Evolutionary conservation across 2,797 vertebrate genomes (phyloP).

Genomic region (Poliocrania exsul): DNA sequence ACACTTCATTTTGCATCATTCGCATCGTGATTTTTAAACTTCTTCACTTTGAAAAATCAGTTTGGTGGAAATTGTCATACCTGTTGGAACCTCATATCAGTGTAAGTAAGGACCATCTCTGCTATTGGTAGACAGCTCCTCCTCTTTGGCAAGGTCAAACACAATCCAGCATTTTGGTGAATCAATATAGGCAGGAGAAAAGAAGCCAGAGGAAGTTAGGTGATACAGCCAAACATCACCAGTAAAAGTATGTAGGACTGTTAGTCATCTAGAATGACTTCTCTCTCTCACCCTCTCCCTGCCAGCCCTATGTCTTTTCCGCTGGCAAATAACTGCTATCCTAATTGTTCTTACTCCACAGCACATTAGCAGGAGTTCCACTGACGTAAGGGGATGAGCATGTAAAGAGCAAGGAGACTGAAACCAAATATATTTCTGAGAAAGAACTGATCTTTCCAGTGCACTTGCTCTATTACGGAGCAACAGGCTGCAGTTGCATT

Average conservation of each 20-base stretch:
- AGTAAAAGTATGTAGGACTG: not conserved
- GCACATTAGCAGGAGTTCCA: not conserved
- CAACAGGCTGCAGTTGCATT: not conserved
- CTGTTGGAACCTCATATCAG: not conserved
- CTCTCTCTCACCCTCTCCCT: not conserved
- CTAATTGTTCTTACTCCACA: not conserved
- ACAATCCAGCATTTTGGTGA: not conserved
- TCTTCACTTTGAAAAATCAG: not conserved
- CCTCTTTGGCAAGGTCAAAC: not conserved
- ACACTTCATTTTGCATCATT: not conserved
- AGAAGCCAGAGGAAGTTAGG: not conserved
- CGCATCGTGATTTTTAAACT: not conserved
- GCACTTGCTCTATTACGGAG: not conserved
- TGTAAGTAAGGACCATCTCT: not conserved
- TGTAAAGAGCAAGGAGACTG: not conserved
- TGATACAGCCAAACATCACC: not conserved
- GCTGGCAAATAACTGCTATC: not conserved
- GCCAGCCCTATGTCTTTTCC: not conserved
- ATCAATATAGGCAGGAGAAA: not conserved
- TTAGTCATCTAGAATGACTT: not conserved
- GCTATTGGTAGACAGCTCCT: not conserved
- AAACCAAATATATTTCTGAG: not conserved
- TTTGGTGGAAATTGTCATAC: not conserved
- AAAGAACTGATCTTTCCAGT: not conserved
- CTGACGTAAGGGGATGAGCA: rapidly evolving